Evolutionary conservation across 2,113 vertebrate genomes (phyloP).

Genomic region (Podarcis cretensis): DNA sequence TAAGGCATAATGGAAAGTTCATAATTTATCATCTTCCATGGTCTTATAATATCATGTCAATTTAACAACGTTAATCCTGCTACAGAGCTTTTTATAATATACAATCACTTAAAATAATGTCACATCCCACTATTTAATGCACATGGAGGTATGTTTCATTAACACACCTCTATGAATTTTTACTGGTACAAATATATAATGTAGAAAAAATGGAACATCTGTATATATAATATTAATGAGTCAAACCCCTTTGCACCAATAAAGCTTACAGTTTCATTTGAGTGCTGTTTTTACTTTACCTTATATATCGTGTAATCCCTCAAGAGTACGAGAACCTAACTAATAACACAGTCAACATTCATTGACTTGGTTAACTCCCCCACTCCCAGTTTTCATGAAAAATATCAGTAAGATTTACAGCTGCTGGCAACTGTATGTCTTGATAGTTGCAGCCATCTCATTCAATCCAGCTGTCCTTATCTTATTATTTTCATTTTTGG

Average conservation of each 20-base stretch:
- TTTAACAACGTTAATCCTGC: conserved; percentile 69
- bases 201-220: conserved; percentile 33
- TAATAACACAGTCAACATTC: conserved; percentile 23
- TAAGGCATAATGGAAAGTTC: conserved; percentile 55
- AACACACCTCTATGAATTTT: conserved; percentile 58
- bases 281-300: conserved; percentile 20
- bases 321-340: background rate
- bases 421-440: background rate
- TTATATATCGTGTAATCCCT: conserved; percentile 1
- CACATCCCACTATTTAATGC: conserved; percentile 59
- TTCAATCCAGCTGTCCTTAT: background rate
- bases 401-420: conserved; percentile 22
- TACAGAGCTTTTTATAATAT: conserved; percentile 71
- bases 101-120: conserved; percentile 67
- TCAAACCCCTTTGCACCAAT: conserved; percentile 49
- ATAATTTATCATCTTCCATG: conserved; percentile 63
- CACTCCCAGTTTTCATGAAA: background rate
- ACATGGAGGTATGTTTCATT: conserved; percentile 68
- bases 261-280: conserved; percentile 35
- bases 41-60: conserved; percentile 71
- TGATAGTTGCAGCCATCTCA: background rate
- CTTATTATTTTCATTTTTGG: background rate
- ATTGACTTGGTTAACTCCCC: background rate
- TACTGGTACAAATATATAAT: conserved; percentile 62
- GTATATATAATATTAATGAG: conserved; percentile 40